These are phyloP conservation scores for Ormia ochracea DNA, from an alignment of 2,888 invertebrate genomes.

Conservation along the genomic window DNA sequence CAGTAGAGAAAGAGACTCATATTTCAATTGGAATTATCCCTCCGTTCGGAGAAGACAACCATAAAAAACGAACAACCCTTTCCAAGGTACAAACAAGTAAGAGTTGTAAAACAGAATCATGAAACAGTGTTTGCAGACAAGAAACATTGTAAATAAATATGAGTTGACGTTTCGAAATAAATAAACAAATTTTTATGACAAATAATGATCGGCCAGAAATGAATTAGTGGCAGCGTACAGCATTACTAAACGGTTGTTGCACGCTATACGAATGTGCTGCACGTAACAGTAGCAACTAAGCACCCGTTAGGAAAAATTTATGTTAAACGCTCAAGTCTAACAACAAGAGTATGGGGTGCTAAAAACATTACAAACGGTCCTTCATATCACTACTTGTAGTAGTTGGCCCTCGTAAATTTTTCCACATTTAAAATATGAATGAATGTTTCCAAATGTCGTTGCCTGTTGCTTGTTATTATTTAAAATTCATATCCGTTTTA, in stretches of 20 bases:
- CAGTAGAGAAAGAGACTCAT: constrained; percentile 30
- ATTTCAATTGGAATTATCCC: constrained; percentile 42
- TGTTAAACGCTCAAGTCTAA: constrained; percentile 53
- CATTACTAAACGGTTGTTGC: constrained; percentile 12
- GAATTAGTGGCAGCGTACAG: constrained; percentile 36
- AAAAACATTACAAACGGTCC: constrained; percentile 17
- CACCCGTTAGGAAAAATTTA: constrained; percentile 22
- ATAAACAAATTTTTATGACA: constrained; percentile 57
- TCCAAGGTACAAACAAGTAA: background rate
- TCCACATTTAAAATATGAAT: constrained; percentile 51
- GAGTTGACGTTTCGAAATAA: constrained; percentile 36
- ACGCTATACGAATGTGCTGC: constrained; percentile 14
- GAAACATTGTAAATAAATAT: constrained; percentile 33
- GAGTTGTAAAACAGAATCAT: background rate
- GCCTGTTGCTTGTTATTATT: background rate
- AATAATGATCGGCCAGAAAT: constrained; percentile 40
- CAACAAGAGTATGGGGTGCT: constrained; percentile 48
- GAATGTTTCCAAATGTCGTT: background rate
- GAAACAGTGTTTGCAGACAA: background rate
- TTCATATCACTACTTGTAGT: constrained; percentile 13
- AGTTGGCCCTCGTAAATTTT: constrained; percentile 48
- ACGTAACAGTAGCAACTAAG: constrained; percentile 30
- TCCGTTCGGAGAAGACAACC: background rate
- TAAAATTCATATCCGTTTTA: background rate
- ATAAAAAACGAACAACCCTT: constrained; percentile 46